Evolutionary conservation across 2,797 vertebrate genomes (phyloP), one percentile per base, ranked within the genome.

Genomic region (Aratinga solstitialis): DNA sequence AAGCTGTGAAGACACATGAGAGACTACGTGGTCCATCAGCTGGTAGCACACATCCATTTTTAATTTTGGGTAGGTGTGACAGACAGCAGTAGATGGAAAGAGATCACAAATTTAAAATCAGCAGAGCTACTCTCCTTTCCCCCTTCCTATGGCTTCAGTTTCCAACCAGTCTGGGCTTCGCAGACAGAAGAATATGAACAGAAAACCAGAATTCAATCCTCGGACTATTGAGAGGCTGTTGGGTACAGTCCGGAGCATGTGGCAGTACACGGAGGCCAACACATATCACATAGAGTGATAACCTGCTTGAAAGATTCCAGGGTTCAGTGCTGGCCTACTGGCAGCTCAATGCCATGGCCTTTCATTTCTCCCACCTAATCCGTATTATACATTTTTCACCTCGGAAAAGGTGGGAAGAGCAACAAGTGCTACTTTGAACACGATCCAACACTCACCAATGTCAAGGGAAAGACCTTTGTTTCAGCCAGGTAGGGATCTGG

Each of bases 371-470:
- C 17, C 26, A 13, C 7, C 2, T 36, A 36, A 65, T 7, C 20
- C 12, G 6, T 12, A 43, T 26, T 8, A 15, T 2, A 19, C 4
- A 1, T 10, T 11, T 19, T 32, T 36, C 34, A 48, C 19, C 13
- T 10, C 40, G n/a, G 62, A 61, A 66, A 54, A 40, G 24, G n/a
- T 2, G 24, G 23, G 27, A 75, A 56, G 62, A 76, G 23, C 8
- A n/a, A 29, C 16, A 10, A 59, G 62, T 40, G 26, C 43, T 22
- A 6, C 40, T 24, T 7, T 5, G 42, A 50, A 11, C 8, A 2
- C 1, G 10, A 68, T 56, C 53, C 81, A 40, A 36, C 29, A 3
- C 26, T 36, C 26, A 8, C 12, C 4, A 1, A 68, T 24, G 42
- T 22, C 51, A 23, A 53, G 29, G 18, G 38, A 45, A 40, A 67